Evolutionary conservation across 2,113 vertebrate genomes (phyloP), one percentile per base, ranked within the genome.

Genomic region (Elaphurus davidianus): DNA sequence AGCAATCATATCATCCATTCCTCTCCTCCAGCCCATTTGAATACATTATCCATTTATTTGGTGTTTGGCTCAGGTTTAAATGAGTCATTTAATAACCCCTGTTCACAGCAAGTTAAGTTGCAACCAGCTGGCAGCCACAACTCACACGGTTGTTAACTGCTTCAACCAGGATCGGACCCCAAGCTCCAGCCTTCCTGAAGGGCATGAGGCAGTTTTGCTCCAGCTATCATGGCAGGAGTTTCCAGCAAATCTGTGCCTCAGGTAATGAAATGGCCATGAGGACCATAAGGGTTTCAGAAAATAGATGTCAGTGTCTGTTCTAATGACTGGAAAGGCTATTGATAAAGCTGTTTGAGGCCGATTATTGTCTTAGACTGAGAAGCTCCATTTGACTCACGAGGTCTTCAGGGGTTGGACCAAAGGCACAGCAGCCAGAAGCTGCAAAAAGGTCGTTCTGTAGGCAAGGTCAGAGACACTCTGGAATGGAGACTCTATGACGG

Each of bases 121-220:
- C 79, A 95, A 97, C 64, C 96, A 97, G 97, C 96, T 98, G 96
- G 98, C 91, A 95, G 84, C 89, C 83, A 98, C 95, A 95, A 90
- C 92, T 98, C 94, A 96, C 59, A 94, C 93, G 57, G 28, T 52
- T 98, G 97, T 98, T 94, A 97, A 91, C 71, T 1, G 6, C 33
- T 98, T 85, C n/a, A 91, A 79, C 85, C 85, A 89, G 87, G 57
- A 54, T 88, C 62, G 57, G 87, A 55, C 59, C n/a, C 36, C 1
- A 0, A 0, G 0, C 40, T 78, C 78, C 5, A 40, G 94, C 54
- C 87, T 87, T 98, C 96, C 93, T 95, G 93, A 91, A 94, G 94
- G 87, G 93, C 91, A 19, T 30, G 43, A 6, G 0, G 50, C 64
- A 90, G 83, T 27, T 62, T 55, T 92, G 90, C 86, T 92, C 76